A percentile compares a stretch with the other conserved stretches of the same genome.
Conservation (phyloP, 1,140 invertebrate genomes). For the Drosophila virilis region DNA sequence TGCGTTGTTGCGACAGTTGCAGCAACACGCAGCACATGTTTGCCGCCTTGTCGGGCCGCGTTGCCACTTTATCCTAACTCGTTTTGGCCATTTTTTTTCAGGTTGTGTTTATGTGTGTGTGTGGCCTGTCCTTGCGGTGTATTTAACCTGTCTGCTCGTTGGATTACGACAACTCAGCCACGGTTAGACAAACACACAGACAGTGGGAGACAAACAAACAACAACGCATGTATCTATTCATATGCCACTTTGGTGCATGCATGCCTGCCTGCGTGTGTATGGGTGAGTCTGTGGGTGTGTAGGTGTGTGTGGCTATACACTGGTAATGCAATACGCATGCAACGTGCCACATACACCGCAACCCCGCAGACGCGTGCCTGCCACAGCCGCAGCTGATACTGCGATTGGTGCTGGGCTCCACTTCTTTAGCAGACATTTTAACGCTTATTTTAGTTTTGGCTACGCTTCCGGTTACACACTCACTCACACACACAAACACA, state of each 20-base stretch:
- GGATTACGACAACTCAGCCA: slow-evolving; percentile 74
- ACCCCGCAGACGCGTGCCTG: slow-evolving; percentile 29
- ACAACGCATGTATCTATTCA: slow-evolving; percentile 77
- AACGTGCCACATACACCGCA: slow-evolving; percentile 18
- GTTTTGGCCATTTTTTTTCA: slow-evolving; percentile 34
- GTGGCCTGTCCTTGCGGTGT: slow-evolving; percentile 79
- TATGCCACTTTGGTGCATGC: slow-evolving; percentile 65
- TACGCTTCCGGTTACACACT: slow-evolving; percentile 45
- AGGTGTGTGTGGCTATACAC: background rate
- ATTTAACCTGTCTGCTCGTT: slow-evolving; percentile 83
- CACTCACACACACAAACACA: slow-evolving; percentile 14
- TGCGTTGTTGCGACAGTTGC: slow-evolving; percentile 29
- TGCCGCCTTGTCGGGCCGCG: slow-evolving; percentile 45
- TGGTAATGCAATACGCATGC: slow-evolving; percentile 77
- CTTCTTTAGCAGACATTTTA: slow-evolving; percentile 78
- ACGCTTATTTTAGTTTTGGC: slow-evolving; percentile 81
- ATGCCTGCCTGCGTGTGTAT: slow-evolving; percentile 4
- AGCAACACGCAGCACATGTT: slow-evolving; percentile 48
- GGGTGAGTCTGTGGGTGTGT: slow-evolving; percentile 5
- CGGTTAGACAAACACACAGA: slow-evolving; percentile 42
- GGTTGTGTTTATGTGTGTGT: slow-evolving; percentile 36
- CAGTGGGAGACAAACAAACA: slow-evolving; percentile 58
- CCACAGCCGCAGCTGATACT: slow-evolving; percentile 38
- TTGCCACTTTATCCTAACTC: slow-evolving; percentile 68
- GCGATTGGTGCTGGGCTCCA: slow-evolving; percentile 35